phyloP scores from a whole-genome alignment of 2,113 vertebrate genomes.

The Paramisgurnus dabryanus region DNA sequence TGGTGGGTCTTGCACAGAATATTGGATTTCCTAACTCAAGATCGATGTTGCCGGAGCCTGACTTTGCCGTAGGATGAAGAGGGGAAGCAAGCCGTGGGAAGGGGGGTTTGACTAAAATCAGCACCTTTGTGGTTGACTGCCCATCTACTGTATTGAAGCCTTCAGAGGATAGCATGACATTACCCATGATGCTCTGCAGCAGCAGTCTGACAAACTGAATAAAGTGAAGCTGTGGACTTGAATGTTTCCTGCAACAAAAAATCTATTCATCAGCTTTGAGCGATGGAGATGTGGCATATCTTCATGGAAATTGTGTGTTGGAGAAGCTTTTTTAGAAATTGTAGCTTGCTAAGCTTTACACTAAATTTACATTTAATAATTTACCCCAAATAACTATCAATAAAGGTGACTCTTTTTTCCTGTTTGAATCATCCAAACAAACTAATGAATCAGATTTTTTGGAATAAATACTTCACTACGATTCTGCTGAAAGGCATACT shows the following conservation, averaged over 20 bases:
- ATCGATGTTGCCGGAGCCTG: constrained; percentile 2
- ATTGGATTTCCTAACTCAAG: constrained; percentile 43
- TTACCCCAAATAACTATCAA: too few relatives aligned
- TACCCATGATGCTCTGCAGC: constrained; percentile 27
- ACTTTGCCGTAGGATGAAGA: not conserved
- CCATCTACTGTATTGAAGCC: constrained; percentile 5
- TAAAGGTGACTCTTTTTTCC: too few relatives aligned
- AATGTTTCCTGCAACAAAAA: constrained; percentile 21
- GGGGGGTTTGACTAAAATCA: constrained; percentile 24
- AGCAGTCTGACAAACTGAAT: constrained; percentile 33
- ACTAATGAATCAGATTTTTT: too few relatives aligned
- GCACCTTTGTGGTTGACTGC: constrained; percentile 13
- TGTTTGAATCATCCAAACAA: too few relatives aligned
- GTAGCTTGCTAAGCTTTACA: too few relatives aligned
- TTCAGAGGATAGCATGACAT: constrained; percentile 19
- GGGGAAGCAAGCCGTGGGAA: not conserved
- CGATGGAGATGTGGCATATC: not conserved
- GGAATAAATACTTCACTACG: too few relatives aligned
- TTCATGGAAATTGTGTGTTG: not conserved
- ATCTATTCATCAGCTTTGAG: constrained; percentile 33
- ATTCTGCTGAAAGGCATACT: not conserved
- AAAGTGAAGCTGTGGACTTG: constrained; percentile 6
- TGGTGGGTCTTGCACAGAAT: constrained; percentile 31
- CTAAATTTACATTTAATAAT: too few relatives aligned
- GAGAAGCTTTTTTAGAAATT: not conserved